Conservation (phyloP, 2,113 vertebrate species). For the Synchiropus splendidus region DNA sequence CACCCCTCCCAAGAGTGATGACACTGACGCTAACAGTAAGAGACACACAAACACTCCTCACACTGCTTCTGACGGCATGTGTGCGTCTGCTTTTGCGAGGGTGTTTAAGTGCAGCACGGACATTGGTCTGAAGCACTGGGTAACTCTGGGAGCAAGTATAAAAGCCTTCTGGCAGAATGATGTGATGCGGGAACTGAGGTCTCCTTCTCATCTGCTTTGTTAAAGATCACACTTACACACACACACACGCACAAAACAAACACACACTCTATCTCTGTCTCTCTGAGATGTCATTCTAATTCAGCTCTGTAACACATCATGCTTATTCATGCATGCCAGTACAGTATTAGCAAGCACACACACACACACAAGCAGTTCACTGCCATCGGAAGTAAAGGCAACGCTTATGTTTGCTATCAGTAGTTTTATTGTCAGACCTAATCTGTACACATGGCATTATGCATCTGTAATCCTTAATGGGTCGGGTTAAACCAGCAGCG, state of each 20-base stretch:
- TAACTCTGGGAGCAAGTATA: slow-evolving; percentile 55
- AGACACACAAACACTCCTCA: slow-evolving; percentile 36
- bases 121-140: slow-evolving; percentile 42
- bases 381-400: slow-evolving; percentile 28
- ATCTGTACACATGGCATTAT: slow-evolving; percentile 64
- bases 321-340: slow-evolving; percentile 68
- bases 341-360: slow-evolving; percentile 41
- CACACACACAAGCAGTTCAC: slow-evolving; percentile 25
- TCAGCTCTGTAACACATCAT: slow-evolving; percentile 65
- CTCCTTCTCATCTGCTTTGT: slow-evolving; percentile 56
- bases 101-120: slow-evolving; percentile 30
- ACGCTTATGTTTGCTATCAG: slow-evolving; percentile 62
- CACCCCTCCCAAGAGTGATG: slow-evolving; percentile 70
- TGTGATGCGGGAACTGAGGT: slow-evolving; percentile 50
- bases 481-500: slow-evolving; percentile 50
- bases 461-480: slow-evolving; percentile 57
- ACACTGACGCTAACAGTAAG: slow-evolving; percentile 72
- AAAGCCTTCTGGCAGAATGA: slow-evolving; percentile 60
- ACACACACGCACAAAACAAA: slow-evolving; percentile 15
- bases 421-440: slow-evolving; percentile 66
- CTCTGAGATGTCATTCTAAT: slow-evolving; percentile 58
- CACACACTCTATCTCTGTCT: slow-evolving; percentile 28
- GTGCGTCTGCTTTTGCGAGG: slow-evolving; percentile 7
- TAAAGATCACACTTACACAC: slow-evolving; percentile 41
- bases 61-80: slow-evolving; percentile 10